Base-by-base conservation (phyloP, 2,888 invertebrate genomes). In the Diarsia dahlii region DNA sequence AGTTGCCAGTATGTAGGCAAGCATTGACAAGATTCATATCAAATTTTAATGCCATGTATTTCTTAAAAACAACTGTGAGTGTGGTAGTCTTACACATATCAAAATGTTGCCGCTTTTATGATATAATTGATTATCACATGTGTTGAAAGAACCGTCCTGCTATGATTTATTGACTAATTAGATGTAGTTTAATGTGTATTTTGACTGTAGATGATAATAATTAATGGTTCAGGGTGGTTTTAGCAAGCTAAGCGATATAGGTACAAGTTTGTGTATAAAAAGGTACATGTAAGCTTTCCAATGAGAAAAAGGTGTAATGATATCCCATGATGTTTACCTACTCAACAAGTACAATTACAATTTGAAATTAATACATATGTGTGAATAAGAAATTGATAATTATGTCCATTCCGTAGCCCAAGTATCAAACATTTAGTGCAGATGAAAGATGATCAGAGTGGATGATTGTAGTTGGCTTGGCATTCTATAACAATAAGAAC, bases 131-230 rank as follows among this genome's bases (percentile, higher is more conserved):
- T 87, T 80, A 90, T 87, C 88, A 91, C 88, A 90, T 90, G 87
- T 89, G 89, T 92, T 89, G 88, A 92, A 89, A 89, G 90, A 94
- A 93, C 95, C 95, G 95, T 96, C 95, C 95, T 94, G 92, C 91
- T 91, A 90, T 95, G 92, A 92, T 90, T 92, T 91, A 88, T 76
- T 83, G 78, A 88, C 66, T 88, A 88, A 78, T 82, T 91, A 91
- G 88, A 82, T 83, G 84, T 87, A 89, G 90, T 84, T 76, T 87
- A 81, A 86, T 86, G 87, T 89, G 77, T 87, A 89, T 71, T 86
- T 84, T 85, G 84, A 86, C 82, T 82, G 82, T 87, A 88, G 86
- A 78, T 75, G 81, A 78, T 85, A 85, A 84, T 75, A 83, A 78
- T 78, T 63, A 76, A 87, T 78, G 82, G 78, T 85, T 88, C 87